Percentiles rank a stretch among this genome's conserved stretches.
phyloP scores from a whole-genome alignment of 2,113 vertebrate species.

The Halcyon malimbica region DNA sequence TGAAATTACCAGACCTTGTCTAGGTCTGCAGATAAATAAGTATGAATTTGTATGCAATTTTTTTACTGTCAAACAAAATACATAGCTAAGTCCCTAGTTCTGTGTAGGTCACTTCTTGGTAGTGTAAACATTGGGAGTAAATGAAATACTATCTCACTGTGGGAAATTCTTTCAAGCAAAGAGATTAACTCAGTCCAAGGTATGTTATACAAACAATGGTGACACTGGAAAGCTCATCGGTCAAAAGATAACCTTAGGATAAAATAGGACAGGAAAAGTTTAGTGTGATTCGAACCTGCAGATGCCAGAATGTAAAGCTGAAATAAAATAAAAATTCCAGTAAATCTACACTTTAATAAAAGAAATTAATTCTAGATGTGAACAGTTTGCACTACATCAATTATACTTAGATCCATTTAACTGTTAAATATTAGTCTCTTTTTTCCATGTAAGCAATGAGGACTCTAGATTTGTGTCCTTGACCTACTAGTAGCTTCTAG shows the following conservation, averaged over 20 bases:
- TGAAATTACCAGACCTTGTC: not conserved
- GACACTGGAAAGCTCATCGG: constrained; percentile 13
- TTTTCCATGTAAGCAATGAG: not conserved
- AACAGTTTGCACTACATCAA: not conserved
- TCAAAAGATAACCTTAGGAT: constrained; percentile 41
- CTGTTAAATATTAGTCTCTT: not conserved
- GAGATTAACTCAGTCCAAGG: constrained; percentile 30
- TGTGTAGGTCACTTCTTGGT: constrained; percentile 9
- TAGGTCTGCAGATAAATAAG: not conserved
- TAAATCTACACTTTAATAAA: not conserved
- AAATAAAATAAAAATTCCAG: not conserved
- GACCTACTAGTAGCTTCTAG: not conserved
- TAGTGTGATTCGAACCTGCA: not conserved
- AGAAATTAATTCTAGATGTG: not conserved
- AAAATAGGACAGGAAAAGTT: not conserved
- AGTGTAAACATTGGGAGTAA: constrained; percentile 43
- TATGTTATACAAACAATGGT: constrained; percentile 36
- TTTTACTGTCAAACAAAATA: not conserved
- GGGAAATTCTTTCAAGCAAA: constrained; percentile 65
- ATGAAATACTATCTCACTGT: constrained; percentile 30
- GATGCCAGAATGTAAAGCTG: not conserved
- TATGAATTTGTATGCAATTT: not conserved
- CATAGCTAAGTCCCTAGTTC: not conserved
- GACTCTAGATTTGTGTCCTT: not conserved
- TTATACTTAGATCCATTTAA: not conserved